Evolutionary conservation across 35 echinoderm and acorn worm species (phyloP).

Genomic region (Ophiothrix spiculata): DNA sequence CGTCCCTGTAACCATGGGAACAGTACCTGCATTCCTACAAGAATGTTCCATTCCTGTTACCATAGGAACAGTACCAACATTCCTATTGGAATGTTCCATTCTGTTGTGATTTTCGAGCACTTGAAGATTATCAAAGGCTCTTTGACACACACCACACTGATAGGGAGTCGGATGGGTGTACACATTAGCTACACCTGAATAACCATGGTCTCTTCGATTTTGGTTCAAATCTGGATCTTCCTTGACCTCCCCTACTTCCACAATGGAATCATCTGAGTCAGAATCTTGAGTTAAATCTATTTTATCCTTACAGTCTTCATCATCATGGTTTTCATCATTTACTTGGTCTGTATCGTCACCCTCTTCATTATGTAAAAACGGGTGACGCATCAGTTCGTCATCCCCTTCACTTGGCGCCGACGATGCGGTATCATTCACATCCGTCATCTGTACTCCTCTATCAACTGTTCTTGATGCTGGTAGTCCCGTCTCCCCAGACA

Average conservation of each 20-base stretch:
- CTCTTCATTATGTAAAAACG: not conserved
- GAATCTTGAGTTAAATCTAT: not conserved
- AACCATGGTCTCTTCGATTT: not conserved
- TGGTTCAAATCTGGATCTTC: not conserved
- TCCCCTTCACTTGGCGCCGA: not conserved
- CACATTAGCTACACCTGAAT: not conserved
- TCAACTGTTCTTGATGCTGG: not conserved
- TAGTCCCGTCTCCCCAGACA: not conserved
- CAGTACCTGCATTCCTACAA: too few species aligned
- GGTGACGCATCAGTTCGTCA: not conserved
- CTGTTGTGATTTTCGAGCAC: not conserved
- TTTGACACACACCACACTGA: not conserved
- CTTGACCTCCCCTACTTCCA: not conserved
- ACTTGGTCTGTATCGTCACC: not conserved
- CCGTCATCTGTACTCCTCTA: not conserved
- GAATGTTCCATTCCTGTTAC: too few species aligned
- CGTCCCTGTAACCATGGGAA: too few species aligned
- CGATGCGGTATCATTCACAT: not conserved
- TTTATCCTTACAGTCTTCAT: not conserved
- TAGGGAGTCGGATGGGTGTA: not conserved
- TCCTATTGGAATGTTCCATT: not conserved
- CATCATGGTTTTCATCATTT: not conserved
- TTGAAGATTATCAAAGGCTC: not conserved
- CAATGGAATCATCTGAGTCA: conserved; percentile 8
- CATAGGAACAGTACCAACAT: too few species aligned